Percentiles rank a stretch among this genome's conserved stretches.
Evolutionary conservation across 1,140 invertebrate species (phyloP).

Genomic region (Theocolax elegans): DNA sequence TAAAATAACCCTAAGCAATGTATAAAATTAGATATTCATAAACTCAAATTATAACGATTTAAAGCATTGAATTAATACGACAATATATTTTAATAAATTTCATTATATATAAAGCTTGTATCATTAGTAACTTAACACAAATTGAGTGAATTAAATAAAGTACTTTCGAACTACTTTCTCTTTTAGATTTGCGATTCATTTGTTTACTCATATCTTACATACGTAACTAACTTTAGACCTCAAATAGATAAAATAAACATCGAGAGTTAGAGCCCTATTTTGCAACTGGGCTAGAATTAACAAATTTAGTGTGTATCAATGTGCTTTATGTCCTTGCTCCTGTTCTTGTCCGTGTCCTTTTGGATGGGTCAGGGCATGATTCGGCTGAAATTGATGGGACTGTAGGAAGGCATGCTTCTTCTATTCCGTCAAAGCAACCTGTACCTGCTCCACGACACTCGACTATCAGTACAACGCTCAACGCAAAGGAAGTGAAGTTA

Average conservation of each 20-base stretch:
- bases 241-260: conserved; percentile 50
- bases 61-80: no score
- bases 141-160: no score
- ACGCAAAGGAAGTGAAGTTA: conserved; percentile 60
- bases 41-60: no score
- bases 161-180: conserved; percentile 30
- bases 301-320: conserved; percentile 68
- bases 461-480: conserved; percentile 51
- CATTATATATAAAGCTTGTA: no score
- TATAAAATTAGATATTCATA: no score
- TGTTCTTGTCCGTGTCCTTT: conserved; percentile 67
- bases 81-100: no score
- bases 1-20: no score
- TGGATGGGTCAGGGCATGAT: conserved; percentile 68
- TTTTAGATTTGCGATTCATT: neutral
- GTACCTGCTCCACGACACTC: conserved; percentile 62
- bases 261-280: conserved; percentile 54
- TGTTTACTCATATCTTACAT: no score
- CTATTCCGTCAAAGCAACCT: conserved; percentile 64
- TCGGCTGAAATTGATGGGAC: conserved; percentile 67
- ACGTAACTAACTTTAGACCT: no score
- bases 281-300: conserved; percentile 61
- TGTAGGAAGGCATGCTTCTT: conserved; percentile 67
- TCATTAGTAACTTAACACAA: no score
- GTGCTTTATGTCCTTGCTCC: conserved; percentile 69